A percentile compares a stretch with the other conserved stretches of the same genome.
These are phyloP conservation scores for Azorinus chamasolen DNA, from an alignment of 2,888 invertebrate species.

Conservation along the genomic window DNA sequence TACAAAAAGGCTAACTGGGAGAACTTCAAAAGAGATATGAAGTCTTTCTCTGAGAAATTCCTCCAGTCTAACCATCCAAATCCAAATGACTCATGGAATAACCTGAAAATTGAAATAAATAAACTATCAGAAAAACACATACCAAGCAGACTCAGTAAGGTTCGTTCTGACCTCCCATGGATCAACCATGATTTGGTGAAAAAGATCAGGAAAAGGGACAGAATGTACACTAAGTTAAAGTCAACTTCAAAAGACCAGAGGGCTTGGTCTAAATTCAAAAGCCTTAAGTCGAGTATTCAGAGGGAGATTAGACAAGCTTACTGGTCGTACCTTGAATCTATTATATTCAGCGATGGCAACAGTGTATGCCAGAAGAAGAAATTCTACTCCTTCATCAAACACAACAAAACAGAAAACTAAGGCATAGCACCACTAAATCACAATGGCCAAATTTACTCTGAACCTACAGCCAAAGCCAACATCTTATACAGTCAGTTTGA, in stretches of 20 bases:
- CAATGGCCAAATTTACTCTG: constrained; percentile 3
- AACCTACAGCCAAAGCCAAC: constrained; percentile 9
- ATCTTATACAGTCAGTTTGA: constrained; percentile 24
- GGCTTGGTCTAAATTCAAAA: neutral
- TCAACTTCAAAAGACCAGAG: neutral
- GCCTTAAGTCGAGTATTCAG: constrained; percentile 9
- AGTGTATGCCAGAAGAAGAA: constrained; percentile 7
- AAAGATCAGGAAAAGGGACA: constrained; percentile 15
- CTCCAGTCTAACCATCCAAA: constrained; percentile 1
- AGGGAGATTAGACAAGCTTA: constrained; percentile 20
- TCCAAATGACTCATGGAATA: constrained; percentile 13
- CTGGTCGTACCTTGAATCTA: constrained; percentile 22
- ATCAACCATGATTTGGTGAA: neutral
- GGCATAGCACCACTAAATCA: constrained; percentile 9
- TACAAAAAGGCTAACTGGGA: constrained; percentile 12
- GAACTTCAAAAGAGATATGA: neutral
- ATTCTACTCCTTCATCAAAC: constrained; percentile 20
- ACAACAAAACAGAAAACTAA: constrained; percentile 11
- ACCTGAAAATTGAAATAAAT: constrained; percentile 11
- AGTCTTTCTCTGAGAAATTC: neutral
- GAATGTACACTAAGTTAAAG: constrained; percentile 5
- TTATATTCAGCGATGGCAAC: constrained; percentile 15
- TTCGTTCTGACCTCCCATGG: constrained; percentile 19
- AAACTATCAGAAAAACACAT: neutral
- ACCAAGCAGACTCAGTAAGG: constrained; percentile 2